phyloP scores from a whole-genome alignment of 1,140 invertebrate genomes.

The Drepana arcuata region DNA sequence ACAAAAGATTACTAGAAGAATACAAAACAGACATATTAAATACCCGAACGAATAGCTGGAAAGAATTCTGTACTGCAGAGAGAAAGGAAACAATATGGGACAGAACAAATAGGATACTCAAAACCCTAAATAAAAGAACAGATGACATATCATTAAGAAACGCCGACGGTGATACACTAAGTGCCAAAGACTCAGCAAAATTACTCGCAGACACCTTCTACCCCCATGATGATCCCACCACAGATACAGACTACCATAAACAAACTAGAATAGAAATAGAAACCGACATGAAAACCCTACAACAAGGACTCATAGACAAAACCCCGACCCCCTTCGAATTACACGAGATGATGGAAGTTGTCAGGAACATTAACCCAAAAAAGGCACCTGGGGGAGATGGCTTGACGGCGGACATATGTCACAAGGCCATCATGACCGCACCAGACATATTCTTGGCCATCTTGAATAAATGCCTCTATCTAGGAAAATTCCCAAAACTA shows the following conservation, averaged over 20 bases:
- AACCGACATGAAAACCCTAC: too few relatives aligned
- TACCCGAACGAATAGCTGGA: constrained; percentile 1
- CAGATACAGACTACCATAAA: neutral
- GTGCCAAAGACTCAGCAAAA: neutral
- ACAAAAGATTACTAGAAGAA: neutral
- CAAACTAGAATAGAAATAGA: too few relatives aligned
- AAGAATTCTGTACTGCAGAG: constrained; percentile 3
- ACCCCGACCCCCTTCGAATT: too few relatives aligned
- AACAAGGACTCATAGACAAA: too few relatives aligned
- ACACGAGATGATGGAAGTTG: neutral
- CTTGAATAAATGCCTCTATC: constrained; percentile 1
- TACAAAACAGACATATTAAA: too few relatives aligned
- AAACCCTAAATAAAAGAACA: neutral
- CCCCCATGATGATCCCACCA: neutral
- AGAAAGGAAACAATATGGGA: neutral
- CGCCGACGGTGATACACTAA: neutral
- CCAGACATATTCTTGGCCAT: neutral
- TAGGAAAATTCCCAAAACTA: neutral
- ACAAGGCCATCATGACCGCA: neutral
- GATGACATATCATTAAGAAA: neutral
- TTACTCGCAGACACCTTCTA: neutral
- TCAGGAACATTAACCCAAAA: neutral
- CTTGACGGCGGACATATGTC: neutral
- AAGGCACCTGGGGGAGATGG: neutral
- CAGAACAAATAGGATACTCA: neutral